Conservation (phyloP, 2,888 invertebrate species). For the Ophion ellenae region DNA sequence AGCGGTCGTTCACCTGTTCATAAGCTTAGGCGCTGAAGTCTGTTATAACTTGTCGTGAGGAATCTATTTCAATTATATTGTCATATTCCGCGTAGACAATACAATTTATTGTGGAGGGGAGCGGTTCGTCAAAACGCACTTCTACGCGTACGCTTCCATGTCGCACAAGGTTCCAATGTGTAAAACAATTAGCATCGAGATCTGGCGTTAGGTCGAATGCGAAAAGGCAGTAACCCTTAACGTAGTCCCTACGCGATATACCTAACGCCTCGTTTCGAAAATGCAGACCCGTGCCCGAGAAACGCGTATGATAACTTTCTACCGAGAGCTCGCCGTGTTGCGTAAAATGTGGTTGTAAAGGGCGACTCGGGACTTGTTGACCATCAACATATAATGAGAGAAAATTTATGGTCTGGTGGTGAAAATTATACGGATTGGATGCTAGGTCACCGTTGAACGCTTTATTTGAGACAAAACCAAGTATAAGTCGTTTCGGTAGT, state of each 20-base stretch:
- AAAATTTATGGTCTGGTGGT: conserved; percentile 17
- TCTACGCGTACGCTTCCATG: too few relatives aligned
- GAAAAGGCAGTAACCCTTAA: background rate
- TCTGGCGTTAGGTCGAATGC: background rate
- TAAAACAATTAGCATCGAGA: background rate
- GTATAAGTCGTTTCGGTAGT: background rate
- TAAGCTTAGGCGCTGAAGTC: too few relatives aligned
- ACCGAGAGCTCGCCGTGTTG: background rate
- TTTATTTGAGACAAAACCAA: background rate
- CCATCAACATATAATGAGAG: conserved; percentile 37
- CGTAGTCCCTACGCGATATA: background rate
- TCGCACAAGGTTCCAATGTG: background rate
- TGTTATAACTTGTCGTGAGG: too few relatives aligned
- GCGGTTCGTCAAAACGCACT: too few relatives aligned
- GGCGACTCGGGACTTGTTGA: conserved; percentile 27
- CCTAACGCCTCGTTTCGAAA: background rate
- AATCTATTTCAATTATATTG: too few relatives aligned
- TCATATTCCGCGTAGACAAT: too few relatives aligned
- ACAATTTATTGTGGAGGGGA: too few relatives aligned
- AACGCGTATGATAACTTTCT: too few relatives aligned
- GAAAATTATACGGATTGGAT: conserved; percentile 26
- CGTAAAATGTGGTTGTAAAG: conserved; percentile 20
- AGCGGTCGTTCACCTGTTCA: too few relatives aligned
- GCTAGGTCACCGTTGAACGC: conserved; percentile 24
- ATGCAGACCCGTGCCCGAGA: too few relatives aligned